Evolutionary conservation across 2,113 vertebrate species (phyloP).

Genomic region (Patagioenas fasciata): DNA sequence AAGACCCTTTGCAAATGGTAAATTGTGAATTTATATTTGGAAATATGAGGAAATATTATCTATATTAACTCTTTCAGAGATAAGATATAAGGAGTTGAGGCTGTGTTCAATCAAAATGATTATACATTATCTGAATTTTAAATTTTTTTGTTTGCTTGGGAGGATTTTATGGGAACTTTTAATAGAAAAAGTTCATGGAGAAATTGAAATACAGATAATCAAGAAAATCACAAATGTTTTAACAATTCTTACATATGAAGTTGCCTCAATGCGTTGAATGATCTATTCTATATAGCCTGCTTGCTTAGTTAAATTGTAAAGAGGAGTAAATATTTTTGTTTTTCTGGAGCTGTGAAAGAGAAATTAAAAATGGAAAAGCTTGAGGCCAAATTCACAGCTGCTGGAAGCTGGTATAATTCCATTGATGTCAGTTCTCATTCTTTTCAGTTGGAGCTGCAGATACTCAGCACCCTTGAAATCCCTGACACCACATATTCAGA

Average conservation of each 20-base stretch:
- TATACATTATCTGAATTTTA: neutral
- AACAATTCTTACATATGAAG: neutral
- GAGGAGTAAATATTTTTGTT: conserved; percentile 3
- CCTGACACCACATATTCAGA: neutral
- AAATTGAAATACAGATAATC: neutral
- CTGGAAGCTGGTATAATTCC: conserved; percentile 9
- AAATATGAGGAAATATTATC: neutral
- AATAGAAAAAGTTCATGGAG: neutral
- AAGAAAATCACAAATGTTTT: neutral
- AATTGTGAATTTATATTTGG: neutral
- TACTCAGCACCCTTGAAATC: neutral
- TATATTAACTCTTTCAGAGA: neutral
- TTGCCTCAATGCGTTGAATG: neutral
- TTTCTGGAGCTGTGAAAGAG: neutral
- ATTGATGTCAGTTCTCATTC: neutral
- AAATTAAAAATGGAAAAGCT: conserved; percentile 27
- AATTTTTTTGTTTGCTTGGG: neutral
- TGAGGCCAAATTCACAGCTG: conserved; percentile 29
- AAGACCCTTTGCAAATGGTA: neutral
- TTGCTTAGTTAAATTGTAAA: neutral
- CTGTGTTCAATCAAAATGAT: neutral
- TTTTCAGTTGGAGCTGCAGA: neutral
- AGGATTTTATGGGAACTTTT: neutral
- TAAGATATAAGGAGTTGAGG: neutral
- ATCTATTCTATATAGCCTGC: neutral